Percentiles rank a stretch among this genome's conserved stretches.
Evolutionary conservation across 1,140 invertebrate genomes (phyloP).

Genomic region (Oreohelix idahoensis): DNA sequence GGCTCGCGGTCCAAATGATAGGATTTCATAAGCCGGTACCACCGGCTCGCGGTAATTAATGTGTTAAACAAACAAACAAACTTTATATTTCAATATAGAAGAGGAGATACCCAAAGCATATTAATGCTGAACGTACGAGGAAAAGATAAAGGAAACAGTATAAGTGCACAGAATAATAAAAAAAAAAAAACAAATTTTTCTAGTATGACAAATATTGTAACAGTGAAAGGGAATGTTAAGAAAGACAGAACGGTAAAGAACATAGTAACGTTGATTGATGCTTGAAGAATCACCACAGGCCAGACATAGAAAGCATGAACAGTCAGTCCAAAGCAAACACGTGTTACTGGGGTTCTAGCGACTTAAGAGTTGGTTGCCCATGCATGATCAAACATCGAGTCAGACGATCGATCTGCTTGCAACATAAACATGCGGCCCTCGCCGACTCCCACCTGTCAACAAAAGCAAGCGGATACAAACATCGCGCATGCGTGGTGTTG

Average conservation of each 20-base stretch:
- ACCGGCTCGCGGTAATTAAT: too few species aligned
- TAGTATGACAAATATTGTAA: too few species aligned
- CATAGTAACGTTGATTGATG: neutral
- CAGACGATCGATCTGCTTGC: slow-evolving; percentile 1
- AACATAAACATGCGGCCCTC: slow-evolving; percentile 1
- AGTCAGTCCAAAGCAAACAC: neutral
- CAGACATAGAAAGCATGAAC: neutral
- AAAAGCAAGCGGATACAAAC: slow-evolving; percentile 16
- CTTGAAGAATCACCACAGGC: neutral
- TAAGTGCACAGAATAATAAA: too few species aligned
- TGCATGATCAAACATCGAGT: slow-evolving; percentile 14
- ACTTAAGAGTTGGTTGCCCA: slow-evolving; percentile 11
- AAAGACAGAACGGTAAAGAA: neutral
- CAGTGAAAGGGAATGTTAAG: too few species aligned
- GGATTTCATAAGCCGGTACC: too few species aligned
- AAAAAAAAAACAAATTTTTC: too few species aligned
- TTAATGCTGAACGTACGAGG: too few species aligned
- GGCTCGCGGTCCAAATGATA: too few species aligned
- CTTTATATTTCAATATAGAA: too few species aligned
- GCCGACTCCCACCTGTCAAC: slow-evolving; percentile 2
- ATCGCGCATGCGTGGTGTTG: neutral
- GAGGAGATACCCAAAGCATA: too few species aligned
- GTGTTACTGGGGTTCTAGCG: neutral
- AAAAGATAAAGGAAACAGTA: too few species aligned
- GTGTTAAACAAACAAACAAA: too few species aligned